Conservation (phyloP, 2,113 vertebrate genomes). For the Pomatorhinus ruficollis region DNA sequence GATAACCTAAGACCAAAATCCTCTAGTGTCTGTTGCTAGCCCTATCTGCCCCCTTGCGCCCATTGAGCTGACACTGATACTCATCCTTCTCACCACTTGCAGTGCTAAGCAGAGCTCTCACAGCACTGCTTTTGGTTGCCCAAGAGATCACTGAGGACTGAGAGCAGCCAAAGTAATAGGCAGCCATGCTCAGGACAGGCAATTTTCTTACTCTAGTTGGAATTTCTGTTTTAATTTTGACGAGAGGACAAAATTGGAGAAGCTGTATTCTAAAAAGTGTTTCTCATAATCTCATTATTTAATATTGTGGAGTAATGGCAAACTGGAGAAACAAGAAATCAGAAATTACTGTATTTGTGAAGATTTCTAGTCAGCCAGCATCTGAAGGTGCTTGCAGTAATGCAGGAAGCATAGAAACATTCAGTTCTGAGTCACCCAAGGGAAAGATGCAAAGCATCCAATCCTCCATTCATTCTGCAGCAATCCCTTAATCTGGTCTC, state of each 20-base stretch:
- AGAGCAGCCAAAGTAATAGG: not conserved
- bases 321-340: not conserved
- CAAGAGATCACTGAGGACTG: not conserved
- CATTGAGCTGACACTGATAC: too few species aligned
- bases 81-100: not conserved
- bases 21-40: not conserved
- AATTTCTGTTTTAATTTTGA: not conserved
- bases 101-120: not conserved
- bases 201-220: not conserved
- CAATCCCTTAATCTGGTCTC: not conserved
- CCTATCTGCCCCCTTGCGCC: fast-evolving
- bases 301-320: not conserved
- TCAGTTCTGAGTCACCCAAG: not conserved
- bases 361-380: not conserved
- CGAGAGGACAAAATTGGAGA: not conserved
- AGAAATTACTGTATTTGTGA: not conserved
- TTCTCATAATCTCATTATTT: not conserved
- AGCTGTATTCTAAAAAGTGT: not conserved
- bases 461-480: fast-evolving
- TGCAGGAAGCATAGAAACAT: not conserved
- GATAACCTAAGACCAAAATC: not conserved
- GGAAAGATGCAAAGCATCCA: not conserved
- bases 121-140: fast-evolving
- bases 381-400: not conserved
- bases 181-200: fast-evolving